A percentile compares a stretch with the other conserved stretches of the same genome.
Evolutionary conservation across 35 echinoderm and acorn worm species (phyloP).

Genomic region (Diadema setosum): DNA sequence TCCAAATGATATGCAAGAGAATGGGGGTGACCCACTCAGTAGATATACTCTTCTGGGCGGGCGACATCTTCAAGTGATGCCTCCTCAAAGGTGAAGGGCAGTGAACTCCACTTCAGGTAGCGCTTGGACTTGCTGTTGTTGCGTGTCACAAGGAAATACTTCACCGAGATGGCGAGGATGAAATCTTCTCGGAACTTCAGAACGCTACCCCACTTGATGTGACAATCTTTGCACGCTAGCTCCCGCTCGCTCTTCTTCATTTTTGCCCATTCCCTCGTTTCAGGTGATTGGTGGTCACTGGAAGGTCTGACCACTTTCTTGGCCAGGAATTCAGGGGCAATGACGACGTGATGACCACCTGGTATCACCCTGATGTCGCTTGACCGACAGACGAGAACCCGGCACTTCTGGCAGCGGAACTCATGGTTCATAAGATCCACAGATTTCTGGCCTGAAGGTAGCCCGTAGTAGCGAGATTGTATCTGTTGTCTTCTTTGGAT

Average conservation of each 20-base stretch:
- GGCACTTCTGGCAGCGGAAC: not conserved
- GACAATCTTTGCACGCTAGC: not conserved
- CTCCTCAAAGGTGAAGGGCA: not conserved
- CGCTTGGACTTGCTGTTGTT: not conserved
- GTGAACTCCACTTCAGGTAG: not conserved
- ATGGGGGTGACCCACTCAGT: too few relatives aligned
- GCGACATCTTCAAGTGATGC: not conserved
- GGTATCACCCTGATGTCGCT: not conserved
- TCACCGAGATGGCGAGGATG: not conserved
- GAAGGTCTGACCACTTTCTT: not conserved
- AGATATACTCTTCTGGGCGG: too few relatives aligned
- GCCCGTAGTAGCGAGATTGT: too few relatives aligned
- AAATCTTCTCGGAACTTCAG: not conserved
- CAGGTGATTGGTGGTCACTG: not conserved
- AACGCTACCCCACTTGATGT: not conserved
- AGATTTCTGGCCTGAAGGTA: too few relatives aligned
- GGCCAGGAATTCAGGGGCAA: not conserved
- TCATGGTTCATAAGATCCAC: too few relatives aligned
- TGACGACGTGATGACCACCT: conserved; percentile 4
- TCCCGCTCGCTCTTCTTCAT: not conserved
- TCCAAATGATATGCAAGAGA: too few relatives aligned
- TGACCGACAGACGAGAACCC: not conserved
- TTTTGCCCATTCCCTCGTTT: too few relatives aligned
- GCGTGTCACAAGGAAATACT: not conserved
- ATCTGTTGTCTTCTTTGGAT: too few relatives aligned